Base-by-base conservation (phyloP, 2,888 invertebrate genomes). In the Amphipyra berbera region DNA sequence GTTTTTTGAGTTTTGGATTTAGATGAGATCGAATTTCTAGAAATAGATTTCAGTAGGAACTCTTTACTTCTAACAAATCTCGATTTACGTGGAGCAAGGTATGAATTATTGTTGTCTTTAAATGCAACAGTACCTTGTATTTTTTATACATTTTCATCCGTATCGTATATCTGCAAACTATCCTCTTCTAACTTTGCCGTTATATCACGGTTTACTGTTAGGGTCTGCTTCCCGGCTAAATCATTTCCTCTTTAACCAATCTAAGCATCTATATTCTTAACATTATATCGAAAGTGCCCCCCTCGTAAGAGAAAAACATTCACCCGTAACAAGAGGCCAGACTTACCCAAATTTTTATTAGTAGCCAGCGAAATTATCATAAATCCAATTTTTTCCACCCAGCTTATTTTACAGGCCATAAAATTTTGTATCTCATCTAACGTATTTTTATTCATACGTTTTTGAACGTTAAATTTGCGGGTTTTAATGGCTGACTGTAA, bases 331-430 rank as follows among this genome's bases (percentile, higher is more conserved):
- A 74, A 58, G 62, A 61, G 61, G 59, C 48, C 68, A 58, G 61
- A 44, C 61, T 71, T 57, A 62, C 76, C 76, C 65, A 66, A 52
- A 49, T 78, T 78, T 72, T 65, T 74, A 77, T 77, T 77, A 79
- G 69, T 75, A 68, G 66, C 69, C 53, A 42, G 59, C 55, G 49
- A 73, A 75, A 79, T 77, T 81, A 80, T 73, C 70, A 74, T 74
- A 75, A 74, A 79, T 80, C 78, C 72, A 73, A 61, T 74, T 78
- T 80, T 81, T 76, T 75, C 61, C 59, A 65, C 73, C 66, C 49
- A 59, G 63, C 76, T 76, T 69, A 78, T 76, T 82, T 81, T 75
- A 81, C 82, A 78, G 75, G 42, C 78, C 76, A 82, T 82, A 82
- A 82, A 82, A 79, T 78, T 74, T 76, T 75, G 78, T 76, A 81